A percentile compares a stretch with the other conserved stretches of the same genome.
phyloP scores from a whole-genome alignment of 1,140 invertebrate genomes.

The Physella acuta region DNA sequence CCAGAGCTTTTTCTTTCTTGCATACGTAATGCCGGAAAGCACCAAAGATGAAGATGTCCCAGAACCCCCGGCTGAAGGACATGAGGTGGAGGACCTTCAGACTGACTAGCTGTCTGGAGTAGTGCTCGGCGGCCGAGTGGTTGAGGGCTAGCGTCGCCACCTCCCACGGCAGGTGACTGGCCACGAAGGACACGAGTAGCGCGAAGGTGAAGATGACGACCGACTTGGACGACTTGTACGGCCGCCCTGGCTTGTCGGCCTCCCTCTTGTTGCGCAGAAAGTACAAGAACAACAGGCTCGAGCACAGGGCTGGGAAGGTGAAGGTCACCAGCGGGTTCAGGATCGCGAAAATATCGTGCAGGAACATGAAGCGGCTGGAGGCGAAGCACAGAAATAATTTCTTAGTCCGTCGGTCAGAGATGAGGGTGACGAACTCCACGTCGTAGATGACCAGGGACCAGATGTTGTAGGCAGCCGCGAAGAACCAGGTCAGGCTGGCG shows the following conservation, averaged over 20 bases:
- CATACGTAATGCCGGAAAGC: constrained; percentile 44
- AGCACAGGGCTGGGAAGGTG: constrained; percentile 28
- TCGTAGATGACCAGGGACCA: constrained; percentile 45
- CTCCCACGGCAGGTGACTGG: constrained; percentile 37
- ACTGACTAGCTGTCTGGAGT: constrained; percentile 11
- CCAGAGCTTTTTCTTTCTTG: constrained; percentile 36
- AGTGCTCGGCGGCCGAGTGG: not conserved
- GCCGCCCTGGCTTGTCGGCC: constrained; percentile 28
- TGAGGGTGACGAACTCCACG: constrained; percentile 2
- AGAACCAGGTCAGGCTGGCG: constrained; percentile 45
- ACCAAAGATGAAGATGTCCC: constrained; percentile 44
- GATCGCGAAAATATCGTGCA: constrained; percentile 34
- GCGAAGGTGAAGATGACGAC: constrained; percentile 42
- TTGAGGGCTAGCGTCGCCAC: constrained; percentile 32
- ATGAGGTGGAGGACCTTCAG: constrained; percentile 29
- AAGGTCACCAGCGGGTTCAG: constrained; percentile 39
- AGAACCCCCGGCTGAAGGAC: constrained; percentile 40
- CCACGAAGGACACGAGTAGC: constrained; percentile 31
- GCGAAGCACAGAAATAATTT: constrained; percentile 31
- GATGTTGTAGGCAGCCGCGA: constrained; percentile 46
- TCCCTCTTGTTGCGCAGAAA: constrained; percentile 24
- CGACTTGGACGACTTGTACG: constrained; percentile 34
- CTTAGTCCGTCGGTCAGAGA: not conserved
- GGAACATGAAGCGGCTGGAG: constrained; percentile 32
- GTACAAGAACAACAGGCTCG: constrained; percentile 21